Base-by-base conservation (phyloP, 2,797 vertebrate species). In the Gymnopithys bicolor region DNA sequence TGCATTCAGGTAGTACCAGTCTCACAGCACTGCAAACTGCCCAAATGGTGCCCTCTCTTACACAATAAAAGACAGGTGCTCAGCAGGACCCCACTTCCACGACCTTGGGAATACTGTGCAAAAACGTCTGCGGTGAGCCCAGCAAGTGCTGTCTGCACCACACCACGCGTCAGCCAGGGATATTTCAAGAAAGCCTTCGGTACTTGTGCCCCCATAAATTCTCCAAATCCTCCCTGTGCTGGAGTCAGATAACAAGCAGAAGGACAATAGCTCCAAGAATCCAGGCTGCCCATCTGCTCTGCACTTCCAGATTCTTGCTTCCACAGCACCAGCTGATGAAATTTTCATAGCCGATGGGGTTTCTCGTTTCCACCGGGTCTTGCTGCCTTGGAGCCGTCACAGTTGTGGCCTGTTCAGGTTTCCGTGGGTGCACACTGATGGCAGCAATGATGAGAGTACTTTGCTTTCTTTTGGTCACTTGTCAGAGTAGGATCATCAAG, bases 181-280 rank as follows among this genome's bases (percentile, higher is more conserved):
- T 98, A 98, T 97, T 98, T 98, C 97, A 93, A 91, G 97, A 97
- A 86, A 96, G 92, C 79, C 84, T 95, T 97, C 6, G 4, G 92
- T 98, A 94, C 96, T 97, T 97, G 80, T 97, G 94, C 90, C 94
- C 97, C 97, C 88, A 97, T 98, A 98, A 98, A 98, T 98, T 98
- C 97, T 98, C 96, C 94, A 95, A 96, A 93, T 89, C 96, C 90
- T 96, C 95, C 93, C 96, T 95, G 92, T 86, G 97, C 96, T 0
- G 97, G 97, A 95, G 94, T 97, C 98, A 90, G 95, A 97, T 98
- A 96, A 98, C 98, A 98, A 95, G 91, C 93, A 95, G 92, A 94
- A 97, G 97, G 97, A 98, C 97, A 98, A 98, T 98, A 94, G 95
- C 95, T 97, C 96, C 97, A 96, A 97, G 97, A 98, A 98, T 98